phyloP scores from a whole-genome alignment of 2,113 vertebrate species.

The Pholis gunnellus region DNA sequence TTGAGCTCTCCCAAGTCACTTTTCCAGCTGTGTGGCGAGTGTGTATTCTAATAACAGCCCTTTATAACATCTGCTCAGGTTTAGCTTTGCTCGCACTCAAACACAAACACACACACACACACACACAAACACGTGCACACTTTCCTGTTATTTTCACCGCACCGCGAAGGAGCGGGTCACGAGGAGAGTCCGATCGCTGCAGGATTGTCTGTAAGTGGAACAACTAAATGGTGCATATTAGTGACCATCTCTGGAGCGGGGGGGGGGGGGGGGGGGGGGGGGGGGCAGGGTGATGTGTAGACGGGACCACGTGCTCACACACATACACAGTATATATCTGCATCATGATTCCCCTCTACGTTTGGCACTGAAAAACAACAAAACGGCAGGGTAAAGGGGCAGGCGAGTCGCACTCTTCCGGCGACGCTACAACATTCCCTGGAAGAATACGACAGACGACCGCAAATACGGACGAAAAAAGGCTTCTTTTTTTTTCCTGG shows the following conservation, averaged over 20 bases:
- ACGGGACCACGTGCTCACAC: slow-evolving; percentile 16
- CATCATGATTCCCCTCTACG: slow-evolving; percentile 38
- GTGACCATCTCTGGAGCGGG: slow-evolving; percentile 10
- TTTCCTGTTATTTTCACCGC: background rate
- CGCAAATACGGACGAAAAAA: slow-evolving; percentile 19
- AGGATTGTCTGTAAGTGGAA: slow-evolving; percentile 71
- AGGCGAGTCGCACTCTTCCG: slow-evolving; percentile 13
- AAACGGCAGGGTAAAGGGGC: background rate
- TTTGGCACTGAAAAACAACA: slow-evolving; percentile 74
- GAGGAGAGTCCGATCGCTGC: slow-evolving; percentile 16
- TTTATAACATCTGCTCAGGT: slow-evolving; percentile 46
- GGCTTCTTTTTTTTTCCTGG: background rate
- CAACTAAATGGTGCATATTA: slow-evolving; percentile 38
- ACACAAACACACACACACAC: slow-evolving; percentile 4
- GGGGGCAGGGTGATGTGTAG: background rate
- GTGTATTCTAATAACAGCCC: slow-evolving; percentile 51
- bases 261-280: too few relatives aligned
- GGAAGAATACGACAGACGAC: slow-evolving; percentile 26
- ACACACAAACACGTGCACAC: background rate
- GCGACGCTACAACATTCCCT: slow-evolving; percentile 18
- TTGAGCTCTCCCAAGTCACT: slow-evolving; percentile 5
- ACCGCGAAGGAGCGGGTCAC: slow-evolving; percentile 4
- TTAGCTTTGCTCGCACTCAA: background rate
- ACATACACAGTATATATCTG: slow-evolving; percentile 45
- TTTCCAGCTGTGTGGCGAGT: slow-evolving; percentile 15